Evolutionary conservation across 1,140 invertebrate species (phyloP).

Genomic region (Atopsyche davidsoni): DNA sequence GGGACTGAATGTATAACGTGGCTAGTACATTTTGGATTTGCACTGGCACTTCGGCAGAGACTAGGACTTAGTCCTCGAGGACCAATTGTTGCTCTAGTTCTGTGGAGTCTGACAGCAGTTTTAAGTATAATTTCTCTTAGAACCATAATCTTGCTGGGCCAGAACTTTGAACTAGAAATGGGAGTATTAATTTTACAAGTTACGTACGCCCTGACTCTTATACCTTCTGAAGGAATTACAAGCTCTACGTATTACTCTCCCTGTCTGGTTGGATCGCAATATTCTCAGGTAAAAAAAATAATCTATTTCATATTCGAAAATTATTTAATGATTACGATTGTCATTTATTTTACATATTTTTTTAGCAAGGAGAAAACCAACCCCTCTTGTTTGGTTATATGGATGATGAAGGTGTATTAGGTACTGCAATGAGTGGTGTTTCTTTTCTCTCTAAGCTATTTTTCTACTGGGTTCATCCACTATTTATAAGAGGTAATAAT

Average conservation of each 20-base stretch:
- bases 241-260: conserved; percentile 45
- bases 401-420: conserved; percentile 57
- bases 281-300: conserved; percentile 51
- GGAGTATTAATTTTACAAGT: conserved; percentile 49
- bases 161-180: conserved; percentile 44
- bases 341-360: background rate
- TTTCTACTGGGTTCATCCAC: conserved; percentile 82
- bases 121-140: conserved; percentile 54
- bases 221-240: conserved; percentile 49
- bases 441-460: conserved; percentile 66
- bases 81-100: conserved; percentile 57
- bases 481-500: conserved; percentile 71
- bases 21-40: conserved; percentile 71
- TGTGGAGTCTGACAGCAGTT: conserved; percentile 60
- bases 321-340: too few species aligned
- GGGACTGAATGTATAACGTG: conserved; percentile 66
- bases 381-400: conserved; percentile 46
- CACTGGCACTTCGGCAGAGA: conserved; percentile 59
- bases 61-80: conserved; percentile 63
- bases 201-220: conserved; percentile 56
- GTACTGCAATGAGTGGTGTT: conserved; percentile 72
- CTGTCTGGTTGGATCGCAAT: conserved; percentile 47
- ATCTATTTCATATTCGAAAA: too few species aligned
- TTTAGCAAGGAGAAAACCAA: conserved; percentile 55
- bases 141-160: conserved; percentile 39